These are phyloP conservation scores for Myocastor coypus DNA, from an alignment of 2,113 vertebrate genomes.

Conservation along the genomic window DNA sequence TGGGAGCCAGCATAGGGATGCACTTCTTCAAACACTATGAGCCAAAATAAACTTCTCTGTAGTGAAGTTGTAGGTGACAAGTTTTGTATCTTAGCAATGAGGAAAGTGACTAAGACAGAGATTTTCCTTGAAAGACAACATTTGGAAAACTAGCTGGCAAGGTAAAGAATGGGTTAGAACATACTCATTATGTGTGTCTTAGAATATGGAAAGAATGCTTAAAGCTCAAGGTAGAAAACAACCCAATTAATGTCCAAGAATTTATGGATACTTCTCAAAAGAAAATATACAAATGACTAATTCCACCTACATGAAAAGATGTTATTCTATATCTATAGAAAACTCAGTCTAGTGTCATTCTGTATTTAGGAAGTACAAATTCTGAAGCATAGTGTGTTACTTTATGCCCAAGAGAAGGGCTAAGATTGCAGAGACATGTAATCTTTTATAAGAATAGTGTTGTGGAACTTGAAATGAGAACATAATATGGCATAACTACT, in stretches of 20 bases:
- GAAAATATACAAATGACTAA: neutral
- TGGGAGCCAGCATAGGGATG: neutral
- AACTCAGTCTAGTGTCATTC: neutral
- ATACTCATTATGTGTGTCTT: neutral
- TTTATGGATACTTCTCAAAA: neutral
- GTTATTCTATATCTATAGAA: neutral
- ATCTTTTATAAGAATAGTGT: neutral
- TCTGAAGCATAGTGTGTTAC: neutral
- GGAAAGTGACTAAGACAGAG: neutral
- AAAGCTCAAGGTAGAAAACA: neutral
- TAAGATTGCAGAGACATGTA: neutral
- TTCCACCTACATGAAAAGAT: neutral
- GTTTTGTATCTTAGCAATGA: neutral
- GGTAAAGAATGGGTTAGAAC: neutral
- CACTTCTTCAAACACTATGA: neutral
- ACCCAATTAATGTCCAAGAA: neutral
- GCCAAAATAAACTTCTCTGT: neutral
- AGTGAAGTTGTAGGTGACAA: neutral
- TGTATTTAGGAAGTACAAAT: neutral
- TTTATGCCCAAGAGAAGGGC: neutral
- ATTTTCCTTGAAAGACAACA: neutral
- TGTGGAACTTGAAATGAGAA: neutral
- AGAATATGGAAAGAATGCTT: neutral
- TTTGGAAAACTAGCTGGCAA: conserved; percentile 1
- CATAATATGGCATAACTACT: neutral